These are phyloP conservation scores for Ceryle rudis DNA, from an alignment of 2,797 vertebrate genomes.

Conservation along the genomic window DNA sequence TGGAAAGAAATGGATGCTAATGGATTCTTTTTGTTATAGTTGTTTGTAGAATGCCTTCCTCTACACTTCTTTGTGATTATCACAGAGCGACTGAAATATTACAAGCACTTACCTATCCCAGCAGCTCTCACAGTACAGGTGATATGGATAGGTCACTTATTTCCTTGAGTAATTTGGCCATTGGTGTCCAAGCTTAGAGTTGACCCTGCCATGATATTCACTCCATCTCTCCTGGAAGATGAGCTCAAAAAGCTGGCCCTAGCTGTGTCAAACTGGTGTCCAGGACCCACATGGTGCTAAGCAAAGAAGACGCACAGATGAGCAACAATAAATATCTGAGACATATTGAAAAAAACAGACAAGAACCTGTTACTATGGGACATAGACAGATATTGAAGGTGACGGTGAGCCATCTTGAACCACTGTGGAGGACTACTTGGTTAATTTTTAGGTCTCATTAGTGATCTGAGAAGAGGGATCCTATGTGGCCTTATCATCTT, in stretches of 20 bases:
- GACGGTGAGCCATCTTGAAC: background rate
- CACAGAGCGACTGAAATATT: background rate
- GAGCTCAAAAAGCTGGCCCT: background rate
- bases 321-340: background rate
- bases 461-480: background rate
- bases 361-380: background rate
- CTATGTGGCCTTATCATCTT: background rate
- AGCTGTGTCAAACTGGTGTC: background rate
- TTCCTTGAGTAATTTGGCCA: background rate
- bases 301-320: background rate
- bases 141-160: background rate
- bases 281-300: background rate
- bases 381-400: background rate
- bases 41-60: background rate
- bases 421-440: background rate
- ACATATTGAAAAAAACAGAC: background rate
- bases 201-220: background rate
- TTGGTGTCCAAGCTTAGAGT: background rate
- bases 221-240: background rate
- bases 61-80: background rate
- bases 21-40: background rate
- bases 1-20: background rate
- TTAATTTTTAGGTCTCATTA: background rate
- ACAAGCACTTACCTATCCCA: background rate
- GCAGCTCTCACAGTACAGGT: background rate